Percentiles rank a stretch among this genome's conserved stretches.
These are phyloP conservation scores for Gymnopithys bicolor DNA, from an alignment of 2,797 vertebrate genomes.

Conservation along the genomic window DNA sequence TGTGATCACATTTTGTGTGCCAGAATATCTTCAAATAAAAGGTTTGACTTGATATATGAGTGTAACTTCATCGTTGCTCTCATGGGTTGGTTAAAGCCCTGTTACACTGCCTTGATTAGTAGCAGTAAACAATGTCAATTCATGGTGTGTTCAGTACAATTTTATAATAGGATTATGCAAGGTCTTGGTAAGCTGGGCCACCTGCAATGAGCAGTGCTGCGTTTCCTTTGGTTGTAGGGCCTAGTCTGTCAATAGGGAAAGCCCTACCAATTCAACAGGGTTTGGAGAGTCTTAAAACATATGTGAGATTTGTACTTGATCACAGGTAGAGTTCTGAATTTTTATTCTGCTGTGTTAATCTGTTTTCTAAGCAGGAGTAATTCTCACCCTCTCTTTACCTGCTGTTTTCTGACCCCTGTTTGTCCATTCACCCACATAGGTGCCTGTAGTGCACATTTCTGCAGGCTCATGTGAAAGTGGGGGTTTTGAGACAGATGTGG, in stretches of 20 bases:
- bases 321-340: neutral
- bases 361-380: neutral
- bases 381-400: neutral
- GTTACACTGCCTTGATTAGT: neutral
- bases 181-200: neutral
- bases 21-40: neutral
- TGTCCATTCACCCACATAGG: neutral
- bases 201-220: neutral
- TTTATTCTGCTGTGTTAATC: neutral
- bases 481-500: neutral
- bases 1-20: neutral
- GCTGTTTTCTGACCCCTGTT: neutral
- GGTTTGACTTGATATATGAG: neutral
- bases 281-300: neutral
- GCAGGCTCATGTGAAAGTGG: rapidly evolving
- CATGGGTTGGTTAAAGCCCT: neutral
- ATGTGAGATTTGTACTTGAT: neutral
- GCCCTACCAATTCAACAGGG: neutral
- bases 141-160: rapidly evolving
- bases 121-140: neutral
- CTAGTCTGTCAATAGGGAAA: rapidly evolving
- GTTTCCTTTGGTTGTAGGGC: neutral
- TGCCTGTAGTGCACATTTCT: rapidly evolving
- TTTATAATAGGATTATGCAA: neutral
- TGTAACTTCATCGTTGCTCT: neutral